These are phyloP conservation scores for Parotia lawesii DNA, from an alignment of 2,113 vertebrate species.

Conservation along the genomic window DNA sequence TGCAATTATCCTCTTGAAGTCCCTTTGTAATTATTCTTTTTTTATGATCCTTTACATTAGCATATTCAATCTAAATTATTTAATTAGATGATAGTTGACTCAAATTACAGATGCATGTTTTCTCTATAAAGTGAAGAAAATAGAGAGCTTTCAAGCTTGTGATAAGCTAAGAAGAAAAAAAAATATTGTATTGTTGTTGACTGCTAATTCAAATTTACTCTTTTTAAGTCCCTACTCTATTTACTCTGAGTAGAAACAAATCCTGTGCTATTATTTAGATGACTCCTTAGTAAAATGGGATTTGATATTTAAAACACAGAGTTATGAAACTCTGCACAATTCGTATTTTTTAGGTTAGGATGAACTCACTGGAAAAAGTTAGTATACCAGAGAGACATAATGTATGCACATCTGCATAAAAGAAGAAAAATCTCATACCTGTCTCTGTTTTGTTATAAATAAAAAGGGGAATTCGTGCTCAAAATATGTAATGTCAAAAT, in stretches of 20 bases:
- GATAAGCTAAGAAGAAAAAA: neutral
- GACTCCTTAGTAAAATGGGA: neutral
- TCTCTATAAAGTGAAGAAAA: constrained; percentile 40
- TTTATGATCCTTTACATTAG: constrained; percentile 55
- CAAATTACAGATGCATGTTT: constrained; percentile 69
- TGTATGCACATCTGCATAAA: neutral
- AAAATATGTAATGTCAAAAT: no score
- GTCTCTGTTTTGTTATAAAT: no score
- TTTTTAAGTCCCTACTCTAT: neutral
- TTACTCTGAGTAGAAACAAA: neutral
- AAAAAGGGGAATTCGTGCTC: no score
- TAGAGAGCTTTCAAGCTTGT: constrained; percentile 22
- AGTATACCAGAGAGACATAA: neutral
- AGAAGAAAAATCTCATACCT: neutral
- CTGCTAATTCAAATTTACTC: neutral
- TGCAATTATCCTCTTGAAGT: constrained; percentile 70
- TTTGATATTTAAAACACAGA: neutral
- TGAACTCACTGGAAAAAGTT: neutral
- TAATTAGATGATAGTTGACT: constrained; percentile 68
- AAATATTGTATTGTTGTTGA: neutral
- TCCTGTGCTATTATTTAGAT: neutral
- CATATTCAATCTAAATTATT: constrained; percentile 72
- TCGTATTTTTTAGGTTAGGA: neutral
- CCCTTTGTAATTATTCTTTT: constrained; percentile 67
- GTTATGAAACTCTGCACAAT: neutral